These are phyloP conservation scores for Drepana falcataria DNA, from an alignment of 2,888 invertebrate species.

Conservation along the genomic window DNA sequence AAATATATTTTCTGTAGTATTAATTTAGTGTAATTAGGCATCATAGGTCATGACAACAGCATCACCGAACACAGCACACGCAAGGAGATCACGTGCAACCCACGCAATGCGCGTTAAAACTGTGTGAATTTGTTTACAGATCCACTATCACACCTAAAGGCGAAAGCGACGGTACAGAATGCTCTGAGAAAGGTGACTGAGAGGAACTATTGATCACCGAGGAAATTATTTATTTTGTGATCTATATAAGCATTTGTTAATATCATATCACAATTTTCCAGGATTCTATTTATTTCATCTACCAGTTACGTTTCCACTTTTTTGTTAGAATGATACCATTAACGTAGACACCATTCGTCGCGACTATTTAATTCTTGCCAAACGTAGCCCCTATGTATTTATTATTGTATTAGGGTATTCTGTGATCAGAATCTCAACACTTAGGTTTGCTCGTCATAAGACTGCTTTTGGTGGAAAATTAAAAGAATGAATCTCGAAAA, in stretches of 20 bases:
- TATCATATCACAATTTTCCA: constrained; percentile 30
- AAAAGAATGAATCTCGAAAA: constrained; percentile 43
- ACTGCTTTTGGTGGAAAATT: constrained; percentile 56
- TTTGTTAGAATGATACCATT: constrained; percentile 6
- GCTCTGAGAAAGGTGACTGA: constrained; percentile 76
- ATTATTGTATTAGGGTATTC: constrained; percentile 16
- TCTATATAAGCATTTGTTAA: constrained; percentile 61
- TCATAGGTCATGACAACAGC: constrained; percentile 10
- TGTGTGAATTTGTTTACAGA: constrained; percentile 55
- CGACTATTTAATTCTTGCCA: constrained; percentile 45
- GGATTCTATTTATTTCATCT: constrained; percentile 26
- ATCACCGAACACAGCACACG: constrained; percentile 8
- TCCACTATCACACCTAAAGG: constrained; percentile 75
- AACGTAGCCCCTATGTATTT: constrained; percentile 33
- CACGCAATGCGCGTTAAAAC: constrained; percentile 8
- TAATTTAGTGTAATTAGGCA: constrained; percentile 19
- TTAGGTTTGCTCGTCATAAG: constrained; percentile 32
- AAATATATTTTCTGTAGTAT: constrained; percentile 21
- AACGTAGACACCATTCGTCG: constrained; percentile 26
- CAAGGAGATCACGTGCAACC: background rate
- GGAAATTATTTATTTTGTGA: constrained; percentile 46
- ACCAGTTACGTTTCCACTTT: constrained; percentile 16
- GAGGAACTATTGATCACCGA: constrained; percentile 57
- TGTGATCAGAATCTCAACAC: constrained; percentile 33
- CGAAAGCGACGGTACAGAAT: constrained; percentile 77